Evolutionary conservation across 2,113 vertebrate species (phyloP), one percentile per base, ranked within the genome.

Genomic region (Trogon surrucura): DNA sequence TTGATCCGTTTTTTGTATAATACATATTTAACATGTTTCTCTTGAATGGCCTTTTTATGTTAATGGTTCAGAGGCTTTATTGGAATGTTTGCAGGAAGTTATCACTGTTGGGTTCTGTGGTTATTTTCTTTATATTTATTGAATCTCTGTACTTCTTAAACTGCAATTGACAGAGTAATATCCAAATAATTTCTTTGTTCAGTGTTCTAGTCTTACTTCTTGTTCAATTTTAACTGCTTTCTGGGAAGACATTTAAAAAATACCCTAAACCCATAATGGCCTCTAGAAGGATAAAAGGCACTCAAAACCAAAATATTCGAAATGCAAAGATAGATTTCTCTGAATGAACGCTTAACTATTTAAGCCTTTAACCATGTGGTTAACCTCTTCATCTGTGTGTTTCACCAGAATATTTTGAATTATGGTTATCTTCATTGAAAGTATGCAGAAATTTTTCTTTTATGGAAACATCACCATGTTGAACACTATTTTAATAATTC

Each of bases 171-270:
- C 22, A 75, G 32, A 80, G 9, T 69, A 94, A 73, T 69, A 85
- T 53, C 29, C 60, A 65, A 86, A 79, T 7, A 78, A 81, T 79
- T 92, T 88, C n/a, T 89, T 95, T 92, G 60, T 87, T 92, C 16
- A 34, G 20, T 88, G 18, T 14, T 78, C 8, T 17, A 61, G 11
- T 87, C 57, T 82, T 74, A 26, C 2, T 87, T 75, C 60, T 85
- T 85, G 17, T 12, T 82, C 30, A 75, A 58, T 94, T 58, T 82
- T 79, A 77, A 19, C n/a, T 91, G 20, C 27, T 88, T 56, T 88
- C 58, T 88, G 53, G 41, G 70, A 95, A 92, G 80, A 56, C 0
- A 61, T 64, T 88, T 85, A n/a, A 79, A 85, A 87, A 3, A 11
- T 54, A 54, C 79, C 41, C 23, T 56, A 88, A 93, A 50, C 32